A percentile compares a stretch with the other conserved stretches of the same genome.
Evolutionary conservation across 2,113 vertebrate genomes (phyloP).

Genomic region (Periophthalmus modestus): DNA sequence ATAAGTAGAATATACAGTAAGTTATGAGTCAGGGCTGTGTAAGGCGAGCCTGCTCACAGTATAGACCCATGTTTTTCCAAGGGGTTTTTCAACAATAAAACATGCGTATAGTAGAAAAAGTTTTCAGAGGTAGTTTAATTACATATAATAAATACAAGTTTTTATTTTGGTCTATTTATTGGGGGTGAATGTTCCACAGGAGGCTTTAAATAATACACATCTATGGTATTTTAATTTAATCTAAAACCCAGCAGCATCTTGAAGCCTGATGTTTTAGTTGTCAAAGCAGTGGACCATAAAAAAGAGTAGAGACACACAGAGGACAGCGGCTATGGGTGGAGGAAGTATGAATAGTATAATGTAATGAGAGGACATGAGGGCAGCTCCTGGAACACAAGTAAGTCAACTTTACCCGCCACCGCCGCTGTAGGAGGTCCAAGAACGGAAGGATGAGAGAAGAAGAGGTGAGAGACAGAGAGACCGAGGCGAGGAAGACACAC

Average conservation of each 20-base stretch:
- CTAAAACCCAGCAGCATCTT: conserved; percentile 10
- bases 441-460: conserved; percentile 69
- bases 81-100: too few species aligned
- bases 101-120: too few species aligned
- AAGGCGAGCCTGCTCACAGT: too few species aligned
- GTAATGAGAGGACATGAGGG: conserved; percentile 48
- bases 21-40: too few species aligned
- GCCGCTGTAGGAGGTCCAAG: conserved; percentile 72
- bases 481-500: conserved; percentile 41
- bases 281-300: conserved; percentile 57
- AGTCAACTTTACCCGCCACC: conserved; percentile 77
- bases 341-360: conserved; percentile 48
- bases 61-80: too few species aligned
- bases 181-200: too few species aligned
- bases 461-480: conserved; percentile 68
- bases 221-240: background rate
- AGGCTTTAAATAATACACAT: background rate
- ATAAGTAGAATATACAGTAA: too few species aligned
- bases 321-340: conserved; percentile 37
- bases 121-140: too few species aligned
- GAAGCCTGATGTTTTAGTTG: conserved; percentile 28
- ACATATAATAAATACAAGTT: too few species aligned
- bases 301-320: conserved; percentile 46
- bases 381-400: conserved; percentile 48
- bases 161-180: too few species aligned